Evolutionary conservation across 2,888 invertebrate genomes (phyloP), one percentile per base, ranked within the genome.

Genomic region (Disparrhopalites patrizii): DNA sequence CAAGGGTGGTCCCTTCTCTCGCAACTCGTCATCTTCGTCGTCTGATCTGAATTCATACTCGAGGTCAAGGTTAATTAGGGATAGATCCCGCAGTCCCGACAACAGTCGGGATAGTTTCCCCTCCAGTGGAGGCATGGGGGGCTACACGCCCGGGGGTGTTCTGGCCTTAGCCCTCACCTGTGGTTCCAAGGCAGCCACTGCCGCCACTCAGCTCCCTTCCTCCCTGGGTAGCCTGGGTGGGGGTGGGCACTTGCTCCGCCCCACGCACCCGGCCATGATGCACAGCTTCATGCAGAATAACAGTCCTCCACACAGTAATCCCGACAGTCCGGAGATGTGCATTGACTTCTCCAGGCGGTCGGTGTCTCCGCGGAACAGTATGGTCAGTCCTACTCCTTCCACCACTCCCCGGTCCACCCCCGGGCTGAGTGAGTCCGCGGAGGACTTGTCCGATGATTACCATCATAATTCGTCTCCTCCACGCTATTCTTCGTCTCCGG

Each of bases 131-230:
- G 30, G 47, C 2, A 43, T 15, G 10, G 50, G 68, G 27, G 64
- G 55, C 28, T 66, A 58, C 51, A 58, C 67, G n/a, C 73, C 73
- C 33, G 70, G 73, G n/a, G 72, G 75, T 58, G 75, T 75, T 28
- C 65, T 75, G n/a, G 75, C 73, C 23, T 57, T 75, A 36, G 75
- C 75, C 18, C 62, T 75, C 23, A 72, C 73, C 20, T 69, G 72
- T 64, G 75, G 75, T 13, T 75, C 75, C 7, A 75, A 75, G 52
- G 75, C 73, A 28, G 73, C 68, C n/a, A 67, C 66, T 27, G 27
- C 60, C 28, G 64, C 38, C 4, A 56, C 30, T 40, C 65, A 68
- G 40, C 50, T 64, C 25, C 51, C 60, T 20, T 20, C 33, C 25
- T 27, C 47, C 38, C n/a, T n/a, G n/a, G n/a, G n/a, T n/a, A 27